Evolutionary conservation across 1,140 invertebrate genomes (phyloP).

Genomic region (Diuraphis noxia): DNA sequence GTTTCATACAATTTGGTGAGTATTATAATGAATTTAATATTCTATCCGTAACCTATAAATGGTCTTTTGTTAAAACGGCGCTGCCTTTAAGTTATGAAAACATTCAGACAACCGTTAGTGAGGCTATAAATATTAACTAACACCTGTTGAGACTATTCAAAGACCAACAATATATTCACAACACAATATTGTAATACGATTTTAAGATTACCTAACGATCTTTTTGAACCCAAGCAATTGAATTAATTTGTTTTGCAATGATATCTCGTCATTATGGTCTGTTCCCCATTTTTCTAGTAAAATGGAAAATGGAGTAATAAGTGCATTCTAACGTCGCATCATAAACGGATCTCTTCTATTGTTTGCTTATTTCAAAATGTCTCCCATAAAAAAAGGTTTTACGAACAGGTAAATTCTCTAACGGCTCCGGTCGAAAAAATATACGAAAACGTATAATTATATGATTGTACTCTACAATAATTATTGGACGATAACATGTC

Average conservation of each 20-base stretch:
- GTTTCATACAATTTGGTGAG: background rate
- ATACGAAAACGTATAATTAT: no score
- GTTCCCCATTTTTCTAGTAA: background rate
- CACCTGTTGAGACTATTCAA: slow-evolving; percentile 8
- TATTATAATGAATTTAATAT: background rate
- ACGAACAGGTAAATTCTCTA: no score
- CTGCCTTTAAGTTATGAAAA: background rate
- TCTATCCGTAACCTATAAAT: background rate
- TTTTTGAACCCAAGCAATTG: background rate
- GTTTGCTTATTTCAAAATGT: no score
- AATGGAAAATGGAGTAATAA: background rate
- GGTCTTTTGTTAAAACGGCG: background rate
- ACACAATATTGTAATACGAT: background rate
- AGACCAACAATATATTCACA: background rate
- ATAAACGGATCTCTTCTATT: no score
- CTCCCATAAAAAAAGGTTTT: no score
- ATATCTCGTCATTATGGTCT: background rate
- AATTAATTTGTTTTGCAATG: background rate
- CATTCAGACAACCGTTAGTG: background rate
- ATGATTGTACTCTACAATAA: no score
- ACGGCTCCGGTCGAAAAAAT: no score
- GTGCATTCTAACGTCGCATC: no score
- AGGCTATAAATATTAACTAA: slow-evolving; percentile 1
- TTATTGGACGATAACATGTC: no score
- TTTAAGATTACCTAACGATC: background rate